Percentiles rank a stretch among this genome's conserved stretches.
Evolutionary conservation across 2,888 invertebrate genomes (phyloP).

Genomic region (Calliphora vomitoria): DNA sequence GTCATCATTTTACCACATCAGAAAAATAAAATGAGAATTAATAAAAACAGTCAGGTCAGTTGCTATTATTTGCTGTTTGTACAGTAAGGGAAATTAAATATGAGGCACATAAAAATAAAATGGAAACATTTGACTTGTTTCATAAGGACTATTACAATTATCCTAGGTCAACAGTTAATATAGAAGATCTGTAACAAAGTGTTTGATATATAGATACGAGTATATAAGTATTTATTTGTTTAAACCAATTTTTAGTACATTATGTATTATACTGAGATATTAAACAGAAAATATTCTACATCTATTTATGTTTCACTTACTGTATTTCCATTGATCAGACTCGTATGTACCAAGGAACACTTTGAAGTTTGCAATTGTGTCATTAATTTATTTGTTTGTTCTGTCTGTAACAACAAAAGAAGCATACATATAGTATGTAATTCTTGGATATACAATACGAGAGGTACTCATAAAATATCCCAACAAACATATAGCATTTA

Average conservation of each 20-base stretch:
- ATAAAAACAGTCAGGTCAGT: neutral
- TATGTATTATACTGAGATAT: too few species aligned
- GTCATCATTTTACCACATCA: slow-evolving; percentile 48
- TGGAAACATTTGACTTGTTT: too few species aligned
- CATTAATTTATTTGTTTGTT: neutral
- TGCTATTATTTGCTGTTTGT: neutral
- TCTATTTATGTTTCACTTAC: neutral
- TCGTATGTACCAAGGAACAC: neutral
- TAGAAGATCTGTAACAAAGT: too few species aligned
- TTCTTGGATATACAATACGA: neutral
- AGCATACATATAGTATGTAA: neutral
- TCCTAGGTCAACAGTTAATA: too few species aligned
- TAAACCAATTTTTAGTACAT: too few species aligned
- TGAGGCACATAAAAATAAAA: neutral
- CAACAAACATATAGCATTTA: neutral
- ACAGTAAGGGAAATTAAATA: neutral
- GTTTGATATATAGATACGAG: too few species aligned
- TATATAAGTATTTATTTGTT: too few species aligned
- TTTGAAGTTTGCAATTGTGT: slow-evolving; percentile 27
- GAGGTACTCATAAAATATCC: neutral
- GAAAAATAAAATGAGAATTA: neutral
- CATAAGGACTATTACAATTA: too few species aligned
- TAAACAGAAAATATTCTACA: neutral
- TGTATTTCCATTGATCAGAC: neutral
- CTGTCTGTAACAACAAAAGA: neutral